Base-by-base conservation (phyloP, 2,797 vertebrate species). In the Gymnoscopelus microlampas region DNA sequence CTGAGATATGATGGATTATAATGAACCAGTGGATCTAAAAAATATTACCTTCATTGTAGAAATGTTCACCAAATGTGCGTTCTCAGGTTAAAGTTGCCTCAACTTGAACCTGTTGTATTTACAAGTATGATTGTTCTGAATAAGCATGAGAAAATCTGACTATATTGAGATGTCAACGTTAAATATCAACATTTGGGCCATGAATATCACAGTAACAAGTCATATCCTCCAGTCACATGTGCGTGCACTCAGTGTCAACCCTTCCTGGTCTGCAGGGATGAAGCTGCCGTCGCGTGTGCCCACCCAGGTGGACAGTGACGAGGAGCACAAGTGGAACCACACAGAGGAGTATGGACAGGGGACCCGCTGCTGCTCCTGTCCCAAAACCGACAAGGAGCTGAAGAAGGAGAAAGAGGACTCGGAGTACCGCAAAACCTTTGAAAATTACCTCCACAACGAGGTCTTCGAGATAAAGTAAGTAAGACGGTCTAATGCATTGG, bases 401-500 rank as follows among this genome's bases (percentile, higher is more conserved):
- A 96, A 97, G 78, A 96, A 96, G 81, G 98, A 99, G 85, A 94
- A 95, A 3, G 96, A 97, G 68, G 97, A 99, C 76, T 94, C 94
- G 0, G 96, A 97, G 0, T 99, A 98, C 81, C 90, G 96, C 81
- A 98, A 99, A 81, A 97, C 94, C 0, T 94, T 94, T 26, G 98
- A 99, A 90, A 96, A 99, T 69, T 99, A 98, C 70, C 95, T 99
- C 9, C 98, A 99, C 93, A 98, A 99, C 0, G 96, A 97, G 85
- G 96, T 99, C 0, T 99, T 99, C 64, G 95, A 96, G 71, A 85
- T 90, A 81, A 94, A 91, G 93, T 94, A 83, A 85, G 88, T 67
- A n/a, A 48, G 39, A 32, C 7, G 4, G 49, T 63, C 51, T 32
- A 29, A 19, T 19, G 19, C 19, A 19, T 19, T 19, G 19, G 19